phyloP scores from a whole-genome alignment of 2,888 invertebrate species.

The Cataglyphis cursor region DNA sequence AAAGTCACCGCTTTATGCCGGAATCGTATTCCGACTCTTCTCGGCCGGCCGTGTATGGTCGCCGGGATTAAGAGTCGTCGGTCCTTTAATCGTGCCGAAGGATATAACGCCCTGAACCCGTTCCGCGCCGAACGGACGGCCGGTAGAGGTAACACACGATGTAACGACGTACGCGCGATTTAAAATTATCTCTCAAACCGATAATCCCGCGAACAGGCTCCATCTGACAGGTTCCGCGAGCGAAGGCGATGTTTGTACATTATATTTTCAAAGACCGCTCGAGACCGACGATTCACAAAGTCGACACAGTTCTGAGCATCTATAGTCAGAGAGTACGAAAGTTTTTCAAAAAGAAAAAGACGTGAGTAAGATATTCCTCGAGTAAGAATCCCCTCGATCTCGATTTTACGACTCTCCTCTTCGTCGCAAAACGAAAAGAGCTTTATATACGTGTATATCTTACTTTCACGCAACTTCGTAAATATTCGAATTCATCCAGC shows the following conservation, averaged over 20 bases:
- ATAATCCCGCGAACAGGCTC: constrained; percentile 28
- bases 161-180: constrained; percentile 43
- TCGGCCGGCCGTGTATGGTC: constrained; percentile 59
- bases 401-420: background rate
- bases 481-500: background rate
- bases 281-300: background rate
- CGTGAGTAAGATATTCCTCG: background rate
- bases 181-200: constrained; percentile 43
- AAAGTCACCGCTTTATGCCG: constrained; percentile 79
- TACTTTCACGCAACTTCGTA: constrained; percentile 27
- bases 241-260: background rate
- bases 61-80: constrained; percentile 75
- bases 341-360: background rate
- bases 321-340: background rate
- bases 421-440: no score
- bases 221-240: background rate
- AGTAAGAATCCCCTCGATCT: background rate
- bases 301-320: background rate
- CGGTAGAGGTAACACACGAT: constrained; percentile 4
- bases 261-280: background rate
- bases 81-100: constrained; percentile 77
- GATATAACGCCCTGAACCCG: constrained; percentile 69
- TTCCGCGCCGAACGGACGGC: constrained; percentile 44
- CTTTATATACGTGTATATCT: background rate
- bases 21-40: constrained; percentile 77